Percentiles rank a stretch among this genome's conserved stretches.
Conservation (phyloP, 1,140 invertebrate species). For the Trachymyrmex septentrionalis region DNA sequence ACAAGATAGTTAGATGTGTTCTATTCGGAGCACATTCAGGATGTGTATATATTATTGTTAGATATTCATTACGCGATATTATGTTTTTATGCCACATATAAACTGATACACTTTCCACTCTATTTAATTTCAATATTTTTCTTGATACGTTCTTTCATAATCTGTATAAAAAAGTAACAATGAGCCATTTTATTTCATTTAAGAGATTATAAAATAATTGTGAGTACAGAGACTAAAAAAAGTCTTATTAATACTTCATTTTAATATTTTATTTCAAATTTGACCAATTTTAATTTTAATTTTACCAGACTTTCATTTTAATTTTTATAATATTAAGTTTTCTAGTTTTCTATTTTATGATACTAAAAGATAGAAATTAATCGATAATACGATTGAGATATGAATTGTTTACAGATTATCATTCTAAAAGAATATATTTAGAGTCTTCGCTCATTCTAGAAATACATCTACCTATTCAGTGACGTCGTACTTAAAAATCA, state of each 20-base stretch:
- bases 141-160: neutral
- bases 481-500: neutral
- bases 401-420: neutral
- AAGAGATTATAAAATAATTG: neutral
- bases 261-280: constrained; percentile 6
- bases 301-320: neutral
- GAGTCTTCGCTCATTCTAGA: neutral
- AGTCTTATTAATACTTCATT: neutral
- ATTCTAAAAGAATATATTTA: constrained; percentile 17
- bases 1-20: constrained; percentile 27
- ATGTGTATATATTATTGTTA: neutral
- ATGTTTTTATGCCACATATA: neutral
- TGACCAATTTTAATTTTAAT: neutral
- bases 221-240: neutral
- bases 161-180: constrained; percentile 20
- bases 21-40: neutral
- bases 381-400: constrained; percentile 5
- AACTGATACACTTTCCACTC: neutral
- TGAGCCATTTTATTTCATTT: neutral
- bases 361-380: constrained; percentile 2
- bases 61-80: neutral
- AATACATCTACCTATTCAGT: constrained; percentile 31
- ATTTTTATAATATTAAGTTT: neutral
- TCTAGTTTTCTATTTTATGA: too few relatives aligned
- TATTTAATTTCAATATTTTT: neutral